phyloP scores from a whole-genome alignment of 2,797 vertebrate species.

The Brachymystax lenok region DNA sequence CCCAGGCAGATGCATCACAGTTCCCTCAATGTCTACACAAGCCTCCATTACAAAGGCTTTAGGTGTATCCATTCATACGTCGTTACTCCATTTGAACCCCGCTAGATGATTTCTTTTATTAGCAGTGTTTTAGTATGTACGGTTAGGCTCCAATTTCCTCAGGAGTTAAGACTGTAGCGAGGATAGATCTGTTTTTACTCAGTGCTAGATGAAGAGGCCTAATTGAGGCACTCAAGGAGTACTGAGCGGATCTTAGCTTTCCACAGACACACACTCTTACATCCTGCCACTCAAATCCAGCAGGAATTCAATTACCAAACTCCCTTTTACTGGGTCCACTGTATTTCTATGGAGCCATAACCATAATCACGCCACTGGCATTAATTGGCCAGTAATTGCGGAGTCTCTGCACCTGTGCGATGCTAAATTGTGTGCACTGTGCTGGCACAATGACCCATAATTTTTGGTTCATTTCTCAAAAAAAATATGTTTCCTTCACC shows the following conservation, averaged over 20 bases:
- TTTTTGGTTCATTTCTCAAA: constrained; percentile 74
- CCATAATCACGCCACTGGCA: constrained; percentile 78
- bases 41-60: background rate
- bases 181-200: constrained; percentile 36
- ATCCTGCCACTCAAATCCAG: constrained; percentile 55
- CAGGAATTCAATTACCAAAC: constrained; percentile 72
- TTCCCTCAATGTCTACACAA: background rate
- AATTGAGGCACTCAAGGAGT: constrained; percentile 56
- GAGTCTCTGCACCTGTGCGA: constrained; percentile 81
- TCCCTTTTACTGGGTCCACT: constrained; percentile 61
- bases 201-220: constrained; percentile 51
- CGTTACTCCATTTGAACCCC: background rate
- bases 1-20: background rate
- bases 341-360: constrained; percentile 74
- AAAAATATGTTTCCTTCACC: too few species aligned
- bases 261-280: constrained; percentile 26
- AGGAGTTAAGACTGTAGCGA: constrained; percentile 24
- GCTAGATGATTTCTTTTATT: constrained; percentile 6
- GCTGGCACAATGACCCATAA: constrained; percentile 81
- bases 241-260: constrained; percentile 12
- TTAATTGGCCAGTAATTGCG: constrained; percentile 84
- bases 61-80: background rate
- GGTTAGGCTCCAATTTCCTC: constrained; percentile 13
- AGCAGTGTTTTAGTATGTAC: background rate
- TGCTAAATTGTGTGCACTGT: constrained; percentile 86